Conservation (phyloP, 2,113 vertebrate genomes). For the Arizona elegans region DNA sequence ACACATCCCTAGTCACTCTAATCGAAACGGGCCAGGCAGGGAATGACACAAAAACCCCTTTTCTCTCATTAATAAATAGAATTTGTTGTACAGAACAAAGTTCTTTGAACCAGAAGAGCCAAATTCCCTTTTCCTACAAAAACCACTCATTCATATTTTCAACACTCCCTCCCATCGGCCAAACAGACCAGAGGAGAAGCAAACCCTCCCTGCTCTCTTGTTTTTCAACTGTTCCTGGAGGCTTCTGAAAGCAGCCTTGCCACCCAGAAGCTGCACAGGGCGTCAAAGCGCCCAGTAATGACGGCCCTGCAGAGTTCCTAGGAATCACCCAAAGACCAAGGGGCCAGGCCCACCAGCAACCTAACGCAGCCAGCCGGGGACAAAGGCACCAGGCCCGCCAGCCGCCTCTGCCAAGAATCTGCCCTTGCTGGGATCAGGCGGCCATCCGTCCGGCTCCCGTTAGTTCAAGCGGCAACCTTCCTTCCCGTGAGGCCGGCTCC, state of each 20-base stretch:
- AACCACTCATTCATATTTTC: conserved; percentile 32
- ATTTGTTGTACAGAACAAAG: conserved; percentile 46
- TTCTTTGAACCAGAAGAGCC: conserved; percentile 40
- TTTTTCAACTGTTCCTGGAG: not conserved
- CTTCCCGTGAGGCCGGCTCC: not conserved
- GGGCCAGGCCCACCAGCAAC: rapidly evolving
- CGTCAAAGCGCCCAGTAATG: not conserved
- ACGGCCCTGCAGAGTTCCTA: rapidly evolving
- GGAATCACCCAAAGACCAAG: not conserved
- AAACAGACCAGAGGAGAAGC: not conserved
- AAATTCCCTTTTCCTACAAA: conserved; percentile 38
- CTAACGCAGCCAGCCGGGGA: not conserved
- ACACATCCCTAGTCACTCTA: not conserved
- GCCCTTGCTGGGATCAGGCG: too few relatives aligned
- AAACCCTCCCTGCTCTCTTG: not conserved
- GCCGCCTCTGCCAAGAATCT: too few relatives aligned
- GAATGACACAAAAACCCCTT: conserved; percentile 13
- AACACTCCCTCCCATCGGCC: not conserved
- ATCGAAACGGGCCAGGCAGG: conserved; percentile 20
- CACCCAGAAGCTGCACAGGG: rapidly evolving
- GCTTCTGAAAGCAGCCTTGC: not conserved
- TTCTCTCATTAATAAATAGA: conserved; percentile 42
- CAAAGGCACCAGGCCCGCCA: rapidly evolving
- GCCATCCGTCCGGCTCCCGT: rapidly evolving
- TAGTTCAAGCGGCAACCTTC: not conserved